phyloP scores from a whole-genome alignment of 2,888 invertebrate genomes.

The Amblyjoppa fuscipennis region DNA sequence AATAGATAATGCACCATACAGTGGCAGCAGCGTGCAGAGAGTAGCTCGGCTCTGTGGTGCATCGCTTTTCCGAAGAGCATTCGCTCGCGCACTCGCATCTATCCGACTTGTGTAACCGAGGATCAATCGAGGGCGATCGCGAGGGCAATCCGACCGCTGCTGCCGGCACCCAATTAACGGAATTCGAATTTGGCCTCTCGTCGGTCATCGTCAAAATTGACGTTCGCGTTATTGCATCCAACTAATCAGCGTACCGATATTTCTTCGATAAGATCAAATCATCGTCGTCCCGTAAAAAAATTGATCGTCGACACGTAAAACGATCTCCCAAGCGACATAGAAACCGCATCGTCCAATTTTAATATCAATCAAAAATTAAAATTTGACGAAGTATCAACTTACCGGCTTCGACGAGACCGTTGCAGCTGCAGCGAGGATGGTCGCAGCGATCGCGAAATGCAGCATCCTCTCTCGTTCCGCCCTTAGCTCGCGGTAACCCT shows the following conservation, averaged over 20 bases:
- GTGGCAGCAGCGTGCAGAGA: conserved; percentile 23
- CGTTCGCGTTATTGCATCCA: not conserved
- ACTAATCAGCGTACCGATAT: not conserved
- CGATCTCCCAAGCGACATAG: not conserved
- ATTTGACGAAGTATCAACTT: conserved; percentile 7
- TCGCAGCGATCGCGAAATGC: conserved; percentile 17
- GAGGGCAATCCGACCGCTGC: conserved; percentile 19
- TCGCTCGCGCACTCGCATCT: conserved; percentile 6
- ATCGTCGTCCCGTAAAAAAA: too few relatives aligned
- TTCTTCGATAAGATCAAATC: not conserved
- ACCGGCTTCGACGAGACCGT: conserved; percentile 15
- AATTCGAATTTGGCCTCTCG: conserved; percentile 43
- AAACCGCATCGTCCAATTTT: not conserved
- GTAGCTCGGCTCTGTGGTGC: conserved; percentile 3
- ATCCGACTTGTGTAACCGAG: conserved; percentile 50
- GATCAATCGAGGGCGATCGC: conserved; percentile 54
- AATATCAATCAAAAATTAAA: not conserved
- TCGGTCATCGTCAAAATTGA: conserved; percentile 16
- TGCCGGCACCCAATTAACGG: conserved; percentile 59
- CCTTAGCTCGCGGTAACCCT: conserved; percentile 1
- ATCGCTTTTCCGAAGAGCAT: not conserved
- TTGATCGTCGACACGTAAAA: conserved; percentile 2
- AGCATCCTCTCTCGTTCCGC: conserved; percentile 18
- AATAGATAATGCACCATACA: conserved; percentile 51
- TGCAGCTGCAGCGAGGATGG: not conserved